Evolutionary conservation across 2,113 vertebrate genomes (phyloP).

Genomic region (Heterocephalus glaber): DNA sequence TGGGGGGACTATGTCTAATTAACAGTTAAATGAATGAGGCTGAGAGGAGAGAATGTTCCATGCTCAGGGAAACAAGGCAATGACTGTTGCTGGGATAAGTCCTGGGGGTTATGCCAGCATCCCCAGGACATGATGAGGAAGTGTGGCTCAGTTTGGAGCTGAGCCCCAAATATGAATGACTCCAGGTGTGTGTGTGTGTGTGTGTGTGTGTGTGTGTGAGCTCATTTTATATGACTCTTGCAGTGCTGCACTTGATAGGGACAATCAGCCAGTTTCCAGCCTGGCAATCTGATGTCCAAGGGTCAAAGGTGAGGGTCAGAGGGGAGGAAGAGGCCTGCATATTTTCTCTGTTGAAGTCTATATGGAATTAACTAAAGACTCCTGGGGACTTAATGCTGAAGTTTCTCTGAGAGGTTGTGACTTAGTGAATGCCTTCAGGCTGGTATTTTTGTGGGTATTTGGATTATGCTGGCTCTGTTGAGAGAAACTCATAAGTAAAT

Average conservation of each 20-base stretch:
- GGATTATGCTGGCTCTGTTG: not conserved
- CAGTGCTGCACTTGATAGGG: not conserved
- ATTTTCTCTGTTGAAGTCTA: not conserved
- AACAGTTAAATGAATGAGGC: conserved; percentile 55
- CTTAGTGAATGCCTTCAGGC: not conserved
- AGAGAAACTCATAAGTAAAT: not conserved
- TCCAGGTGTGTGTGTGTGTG: not conserved
- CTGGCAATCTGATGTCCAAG: not conserved
- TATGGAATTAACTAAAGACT: not conserved
- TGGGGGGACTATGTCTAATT: conserved; percentile 59
- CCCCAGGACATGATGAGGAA: not conserved
- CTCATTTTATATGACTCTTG: conserved; percentile 23
- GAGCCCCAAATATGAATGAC: not conserved
- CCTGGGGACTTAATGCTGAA: not conserved
- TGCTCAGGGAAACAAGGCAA: conserved; percentile 33
- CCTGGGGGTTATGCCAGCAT: conserved; percentile 16
- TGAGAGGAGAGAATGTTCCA: conserved; percentile 51
- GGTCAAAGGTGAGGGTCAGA: not conserved
- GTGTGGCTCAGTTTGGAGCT: not conserved
- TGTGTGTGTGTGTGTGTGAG: not conserved
- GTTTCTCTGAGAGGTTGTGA: not conserved
- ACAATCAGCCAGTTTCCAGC: not conserved
- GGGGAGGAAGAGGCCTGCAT: not conserved
- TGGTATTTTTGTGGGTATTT: not conserved
- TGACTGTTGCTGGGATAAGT: conserved; percentile 27